phyloP scores from a whole-genome alignment of 1,140 invertebrate genomes.

The Nephotettix cincticeps region DNA sequence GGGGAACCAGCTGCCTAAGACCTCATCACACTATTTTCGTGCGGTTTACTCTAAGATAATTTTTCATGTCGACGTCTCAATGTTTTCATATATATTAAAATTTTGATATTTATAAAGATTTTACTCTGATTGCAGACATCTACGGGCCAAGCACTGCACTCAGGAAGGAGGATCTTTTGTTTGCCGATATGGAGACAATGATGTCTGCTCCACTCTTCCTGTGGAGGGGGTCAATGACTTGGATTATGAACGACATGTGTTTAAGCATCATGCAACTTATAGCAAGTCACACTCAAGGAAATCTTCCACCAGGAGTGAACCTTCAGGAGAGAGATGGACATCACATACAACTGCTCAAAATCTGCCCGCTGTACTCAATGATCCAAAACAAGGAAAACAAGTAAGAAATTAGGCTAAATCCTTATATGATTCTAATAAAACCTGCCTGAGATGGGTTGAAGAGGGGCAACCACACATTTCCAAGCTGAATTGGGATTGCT shows the following conservation, averaged over 20 bases:
- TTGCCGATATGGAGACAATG: constrained; percentile 87
- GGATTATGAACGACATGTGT: constrained; percentile 85
- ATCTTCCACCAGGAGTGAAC: constrained; percentile 4
- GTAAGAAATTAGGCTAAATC: constrained; percentile 45
- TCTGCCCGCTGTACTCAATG: constrained; percentile 93
- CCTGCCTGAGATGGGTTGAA: too few species aligned
- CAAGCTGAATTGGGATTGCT: too few species aligned
- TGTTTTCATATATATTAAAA: neutral
- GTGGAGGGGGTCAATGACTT: constrained; percentile 85
- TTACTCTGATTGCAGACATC: constrained; percentile 73
- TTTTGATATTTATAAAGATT: too few species aligned
- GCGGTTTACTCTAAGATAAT: too few species aligned
- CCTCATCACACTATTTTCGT: too few species aligned
- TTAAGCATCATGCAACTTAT: constrained; percentile 63
- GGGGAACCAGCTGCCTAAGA: too few species aligned
- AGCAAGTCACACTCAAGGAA: constrained; percentile 16
- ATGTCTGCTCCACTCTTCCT: constrained; percentile 80
- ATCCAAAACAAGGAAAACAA: constrained; percentile 88
- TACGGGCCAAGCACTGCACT: constrained; percentile 78
- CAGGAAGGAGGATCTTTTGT: constrained; percentile 86
- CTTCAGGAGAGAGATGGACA: constrained; percentile 62
- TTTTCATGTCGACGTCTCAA: neutral
- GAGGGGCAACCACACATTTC: too few species aligned
- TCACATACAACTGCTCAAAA: constrained; percentile 87
- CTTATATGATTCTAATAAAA: too few species aligned